Evolutionary conservation across 2,113 vertebrate genomes (phyloP).

Genomic region (Alaudala cheleensis): DNA sequence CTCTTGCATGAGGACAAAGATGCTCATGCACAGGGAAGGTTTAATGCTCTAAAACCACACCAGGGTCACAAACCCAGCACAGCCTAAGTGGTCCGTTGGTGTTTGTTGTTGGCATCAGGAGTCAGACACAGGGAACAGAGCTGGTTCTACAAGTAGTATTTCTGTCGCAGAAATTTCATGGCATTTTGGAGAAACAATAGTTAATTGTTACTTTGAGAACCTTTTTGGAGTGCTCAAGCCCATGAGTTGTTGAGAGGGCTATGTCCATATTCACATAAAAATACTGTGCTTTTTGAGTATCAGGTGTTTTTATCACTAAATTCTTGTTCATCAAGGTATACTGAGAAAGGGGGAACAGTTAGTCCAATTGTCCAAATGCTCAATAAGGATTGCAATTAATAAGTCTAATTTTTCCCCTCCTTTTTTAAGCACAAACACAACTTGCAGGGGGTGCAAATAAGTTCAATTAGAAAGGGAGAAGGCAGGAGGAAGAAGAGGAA

Average conservation of each 20-base stretch:
- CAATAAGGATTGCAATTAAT: background rate
- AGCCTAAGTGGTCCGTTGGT: background rate
- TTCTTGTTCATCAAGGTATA: background rate
- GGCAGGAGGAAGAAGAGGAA: background rate
- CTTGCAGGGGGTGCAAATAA: background rate
- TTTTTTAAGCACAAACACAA: background rate
- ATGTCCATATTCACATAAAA: background rate
- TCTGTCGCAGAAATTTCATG: background rate
- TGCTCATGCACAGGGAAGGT: background rate
- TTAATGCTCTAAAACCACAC: background rate
- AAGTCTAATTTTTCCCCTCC: fast-evolving
- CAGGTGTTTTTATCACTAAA: background rate
- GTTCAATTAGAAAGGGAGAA: background rate
- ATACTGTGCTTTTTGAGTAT: background rate
- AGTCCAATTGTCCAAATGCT: background rate
- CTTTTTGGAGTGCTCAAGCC: background rate
- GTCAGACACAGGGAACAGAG: background rate
- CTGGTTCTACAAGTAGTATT: background rate
- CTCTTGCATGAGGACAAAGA: background rate
- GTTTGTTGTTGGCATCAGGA: background rate
- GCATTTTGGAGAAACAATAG: background rate
- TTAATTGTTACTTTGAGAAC: background rate
- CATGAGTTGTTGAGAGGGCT: background rate
- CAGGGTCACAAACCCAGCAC: background rate
- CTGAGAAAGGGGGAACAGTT: background rate